These are phyloP conservation scores for Trachemys scripta DNA, from an alignment of 2,113 vertebrate species.

Conservation along the genomic window DNA sequence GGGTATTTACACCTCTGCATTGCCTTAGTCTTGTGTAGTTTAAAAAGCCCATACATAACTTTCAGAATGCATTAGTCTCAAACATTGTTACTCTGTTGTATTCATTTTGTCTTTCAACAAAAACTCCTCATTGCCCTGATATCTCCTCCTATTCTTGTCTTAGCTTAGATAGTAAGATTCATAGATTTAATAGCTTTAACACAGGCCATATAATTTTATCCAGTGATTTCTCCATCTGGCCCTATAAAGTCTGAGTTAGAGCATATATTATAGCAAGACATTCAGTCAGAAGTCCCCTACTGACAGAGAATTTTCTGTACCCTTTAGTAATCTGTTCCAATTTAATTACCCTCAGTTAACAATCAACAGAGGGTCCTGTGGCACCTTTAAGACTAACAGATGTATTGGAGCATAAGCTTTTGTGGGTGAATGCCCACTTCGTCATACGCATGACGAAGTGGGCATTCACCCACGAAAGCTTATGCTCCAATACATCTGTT, in stretches of 20 bases:
- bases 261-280: background rate
- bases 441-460: too few relatives aligned
- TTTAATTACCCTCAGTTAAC: background rate
- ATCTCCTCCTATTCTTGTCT: background rate
- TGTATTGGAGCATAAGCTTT: too few relatives aligned
- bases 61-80: background rate
- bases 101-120: background rate
- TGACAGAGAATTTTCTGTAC: background rate
- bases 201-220: background rate
- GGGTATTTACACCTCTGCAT: background rate
- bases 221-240: background rate
- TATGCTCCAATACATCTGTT: too few relatives aligned
- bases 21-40: background rate
- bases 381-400: too few relatives aligned
- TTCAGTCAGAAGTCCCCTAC: background rate
- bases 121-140: background rate
- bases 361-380: background rate
- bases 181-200: background rate
- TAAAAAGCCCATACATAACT: background rate
- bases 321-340: background rate
- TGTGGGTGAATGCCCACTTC: too few relatives aligned
- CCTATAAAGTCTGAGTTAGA: background rate
- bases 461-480: too few relatives aligned
- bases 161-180: background rate
- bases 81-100: background rate